These are phyloP conservation scores for Sandelia bainsii DNA, from an alignment of 2,797 vertebrate species.

Conservation along the genomic window DNA sequence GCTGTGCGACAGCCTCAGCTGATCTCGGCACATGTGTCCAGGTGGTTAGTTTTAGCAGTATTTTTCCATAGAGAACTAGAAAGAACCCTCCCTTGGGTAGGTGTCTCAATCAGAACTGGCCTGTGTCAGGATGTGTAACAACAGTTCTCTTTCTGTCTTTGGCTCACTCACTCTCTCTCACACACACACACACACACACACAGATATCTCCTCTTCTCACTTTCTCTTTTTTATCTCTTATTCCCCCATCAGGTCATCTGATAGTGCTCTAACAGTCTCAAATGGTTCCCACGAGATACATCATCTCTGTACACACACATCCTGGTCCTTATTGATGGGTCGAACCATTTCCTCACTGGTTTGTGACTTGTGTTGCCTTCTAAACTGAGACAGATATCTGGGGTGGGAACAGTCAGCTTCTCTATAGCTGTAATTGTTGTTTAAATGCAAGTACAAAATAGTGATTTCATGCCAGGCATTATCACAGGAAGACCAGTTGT, in stretches of 20 bases:
- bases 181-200: conserved; percentile 38
- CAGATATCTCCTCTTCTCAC: conserved; percentile 50
- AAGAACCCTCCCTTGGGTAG: conserved; percentile 65
- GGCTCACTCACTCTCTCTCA: conserved; percentile 26
- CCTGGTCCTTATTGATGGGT: conserved; percentile 54
- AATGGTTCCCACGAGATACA: conserved; percentile 75
- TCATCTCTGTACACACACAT: conserved; percentile 51
- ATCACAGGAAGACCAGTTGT: conserved; percentile 53
- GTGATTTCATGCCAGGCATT: conserved; percentile 55
- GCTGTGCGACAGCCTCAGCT: conserved; percentile 34
- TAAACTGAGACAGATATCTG: conserved; percentile 52
- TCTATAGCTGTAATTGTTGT: conserved; percentile 48
- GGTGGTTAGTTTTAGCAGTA: conserved; percentile 53
- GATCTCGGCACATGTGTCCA: conserved; percentile 53
- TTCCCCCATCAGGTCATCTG: conserved; percentile 69
- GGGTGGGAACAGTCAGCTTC: conserved; percentile 52
- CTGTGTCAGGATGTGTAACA: conserved; percentile 72
- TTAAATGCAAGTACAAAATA: conserved; percentile 39
- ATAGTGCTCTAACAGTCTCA: conserved; percentile 73
- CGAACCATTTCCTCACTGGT: conserved; percentile 50
- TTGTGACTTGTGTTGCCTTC: conserved; percentile 52
- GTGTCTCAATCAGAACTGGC: conserved; percentile 69
- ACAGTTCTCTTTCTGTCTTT: conserved; percentile 56
- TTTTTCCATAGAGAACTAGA: conserved; percentile 49
- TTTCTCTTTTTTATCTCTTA: conserved; percentile 48